These are phyloP conservation scores for Oreohelix idahoensis DNA, from an alignment of 1,140 invertebrate genomes.

Conservation along the genomic window DNA sequence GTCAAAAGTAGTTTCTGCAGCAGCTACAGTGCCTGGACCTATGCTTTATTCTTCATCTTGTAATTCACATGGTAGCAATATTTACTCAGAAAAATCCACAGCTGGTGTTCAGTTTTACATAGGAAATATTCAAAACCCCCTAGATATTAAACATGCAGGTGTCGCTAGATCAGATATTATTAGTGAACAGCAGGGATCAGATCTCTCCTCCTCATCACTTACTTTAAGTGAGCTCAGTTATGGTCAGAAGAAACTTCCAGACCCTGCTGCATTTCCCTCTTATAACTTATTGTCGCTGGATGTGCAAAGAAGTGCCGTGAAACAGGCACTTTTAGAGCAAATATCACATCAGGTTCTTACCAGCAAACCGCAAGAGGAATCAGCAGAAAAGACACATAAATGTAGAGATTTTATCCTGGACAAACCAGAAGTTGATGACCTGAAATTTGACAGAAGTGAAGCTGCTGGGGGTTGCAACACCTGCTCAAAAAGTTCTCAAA, in stretches of 20 bases:
- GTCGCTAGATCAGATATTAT: background rate
- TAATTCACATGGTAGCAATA: background rate
- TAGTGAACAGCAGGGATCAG: too few species aligned
- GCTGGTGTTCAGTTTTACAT: background rate
- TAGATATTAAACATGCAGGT: background rate
- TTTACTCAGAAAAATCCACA: background rate
- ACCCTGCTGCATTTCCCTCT: background rate
- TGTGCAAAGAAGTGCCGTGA: background rate
- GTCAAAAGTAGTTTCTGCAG: background rate
- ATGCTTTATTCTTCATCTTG: background rate
- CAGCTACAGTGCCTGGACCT: background rate
- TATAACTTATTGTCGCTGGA: background rate
- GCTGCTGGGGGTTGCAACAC: background rate
- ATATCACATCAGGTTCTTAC: background rate
- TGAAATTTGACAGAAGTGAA: background rate
- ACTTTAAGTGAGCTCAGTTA: background rate
- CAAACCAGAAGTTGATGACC: background rate
- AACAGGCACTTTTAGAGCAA: background rate
- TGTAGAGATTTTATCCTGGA: background rate
- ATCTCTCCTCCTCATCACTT: background rate
- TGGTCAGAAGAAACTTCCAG: background rate
- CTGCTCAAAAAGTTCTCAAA: background rate
- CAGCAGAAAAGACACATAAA: background rate
- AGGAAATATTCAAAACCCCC: background rate
- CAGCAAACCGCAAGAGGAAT: background rate